Base-by-base conservation (phyloP, 2,113 vertebrate species). In the Gymnogyps californianus region DNA sequence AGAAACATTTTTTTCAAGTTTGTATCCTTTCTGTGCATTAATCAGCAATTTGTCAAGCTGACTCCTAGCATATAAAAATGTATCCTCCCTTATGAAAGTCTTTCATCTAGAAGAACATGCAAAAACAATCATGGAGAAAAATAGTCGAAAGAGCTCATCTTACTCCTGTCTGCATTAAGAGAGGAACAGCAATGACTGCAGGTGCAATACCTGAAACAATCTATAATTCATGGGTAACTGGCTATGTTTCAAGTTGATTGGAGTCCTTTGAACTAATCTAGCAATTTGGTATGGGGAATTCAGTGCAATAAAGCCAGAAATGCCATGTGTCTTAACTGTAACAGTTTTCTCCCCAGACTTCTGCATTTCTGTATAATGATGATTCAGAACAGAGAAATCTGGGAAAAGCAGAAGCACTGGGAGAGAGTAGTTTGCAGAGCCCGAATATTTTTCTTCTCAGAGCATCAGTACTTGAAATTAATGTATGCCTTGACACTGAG, bases 271-370 rank as follows among this genome's bases (percentile, higher is more conserved):
- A 89, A 90, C 31, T 80, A 61, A 32, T n/a, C 10, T 28, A 65
- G 54, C 66, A 83, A 61, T 92, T 80, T 80, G 34, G 21, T 71
- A 72, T 0, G 0, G 46, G 28, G 25, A 83, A 74, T 58, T 5
- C 28, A 29, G 17, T 29, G 36, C n/a, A 77, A 65, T 69, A 72
- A 92, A 92, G 24, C 28, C 40, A 83, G 79, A 90, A 95, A 90
- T 65, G 28, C 31, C 32, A 65, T 52, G 16, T 2, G 2, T 49
- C 79, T 36, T 70, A 80, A 61, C 0, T 0, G 36, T 16, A 64
- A 72, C 44, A 72, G 49, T 46, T 61, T 90, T 89, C 36, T 70
- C n/a, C 29, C 6, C 36, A 40, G 44, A 34, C 9, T 76, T 87
- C 66, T 74, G 47, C 34, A 15, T 76, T 52, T 55, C 66, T 9